Evolutionary conservation across 2,797 vertebrate genomes (phyloP).

Genomic region (Dendrocincla tyrannina): DNA sequence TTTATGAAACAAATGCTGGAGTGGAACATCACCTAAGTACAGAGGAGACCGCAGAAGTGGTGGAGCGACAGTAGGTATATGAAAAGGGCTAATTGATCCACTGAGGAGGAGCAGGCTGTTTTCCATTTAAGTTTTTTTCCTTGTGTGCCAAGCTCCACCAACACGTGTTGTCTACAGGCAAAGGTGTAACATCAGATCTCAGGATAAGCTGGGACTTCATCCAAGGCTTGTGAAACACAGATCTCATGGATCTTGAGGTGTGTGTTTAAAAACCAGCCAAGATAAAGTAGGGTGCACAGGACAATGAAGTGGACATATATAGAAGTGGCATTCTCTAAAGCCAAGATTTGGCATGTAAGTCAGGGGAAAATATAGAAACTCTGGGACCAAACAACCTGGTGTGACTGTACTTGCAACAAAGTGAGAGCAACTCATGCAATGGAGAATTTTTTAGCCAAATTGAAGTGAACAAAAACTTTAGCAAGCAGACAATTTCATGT

Average conservation of each 20-base stretch:
- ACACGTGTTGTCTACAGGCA: not conserved
- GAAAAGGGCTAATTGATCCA: not conserved
- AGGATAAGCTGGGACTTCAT: not conserved
- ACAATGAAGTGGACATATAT: not conserved
- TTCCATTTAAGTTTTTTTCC: not conserved
- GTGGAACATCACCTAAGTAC: not conserved
- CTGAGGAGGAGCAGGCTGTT: not conserved
- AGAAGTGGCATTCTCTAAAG: not conserved
- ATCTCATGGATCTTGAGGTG: not conserved
- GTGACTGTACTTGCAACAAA: not conserved
- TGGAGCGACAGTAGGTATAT: rapidly evolving
- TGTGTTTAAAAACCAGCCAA: not conserved
- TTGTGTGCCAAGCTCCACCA: not conserved
- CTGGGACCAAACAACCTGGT: not conserved
- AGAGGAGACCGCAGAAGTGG: not conserved
- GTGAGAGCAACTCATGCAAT: not conserved
- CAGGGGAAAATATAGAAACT: not conserved
- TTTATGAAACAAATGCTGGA: not conserved
- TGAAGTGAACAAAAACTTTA: not conserved
- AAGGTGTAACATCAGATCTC: not conserved
- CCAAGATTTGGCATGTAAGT: not conserved
- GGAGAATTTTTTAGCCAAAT: not conserved
- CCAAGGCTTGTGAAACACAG: not conserved
- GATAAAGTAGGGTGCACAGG: rapidly evolving
- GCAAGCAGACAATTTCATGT: not conserved